A percentile compares a stretch with the other conserved stretches of the same genome.
Evolutionary conservation across 2,797 vertebrate genomes (phyloP).

Genomic region (Lophius americanus): DNA sequence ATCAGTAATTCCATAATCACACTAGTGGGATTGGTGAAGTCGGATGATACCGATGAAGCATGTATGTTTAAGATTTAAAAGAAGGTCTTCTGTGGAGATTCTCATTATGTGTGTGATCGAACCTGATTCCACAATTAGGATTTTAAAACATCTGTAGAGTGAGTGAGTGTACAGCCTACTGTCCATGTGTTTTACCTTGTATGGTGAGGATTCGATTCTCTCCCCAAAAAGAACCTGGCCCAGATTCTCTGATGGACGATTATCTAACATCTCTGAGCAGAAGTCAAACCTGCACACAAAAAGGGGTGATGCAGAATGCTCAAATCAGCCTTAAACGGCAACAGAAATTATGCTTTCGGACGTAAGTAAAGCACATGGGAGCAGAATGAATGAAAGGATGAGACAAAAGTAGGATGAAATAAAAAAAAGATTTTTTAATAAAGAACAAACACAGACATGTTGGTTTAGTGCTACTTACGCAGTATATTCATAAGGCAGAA

Average conservation of each 20-base stretch:
- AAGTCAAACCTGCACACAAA: slow-evolving; percentile 88
- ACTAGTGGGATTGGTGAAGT: no score
- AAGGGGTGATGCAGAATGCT: not conserved
- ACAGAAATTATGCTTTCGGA: not conserved
- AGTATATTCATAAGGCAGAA: slow-evolving; percentile 94
- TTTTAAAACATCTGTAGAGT: not conserved
- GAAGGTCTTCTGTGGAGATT: no score
- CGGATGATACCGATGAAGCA: no score
- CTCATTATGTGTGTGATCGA: no score
- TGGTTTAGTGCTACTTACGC: slow-evolving; percentile 83
- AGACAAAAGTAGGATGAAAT: not conserved
- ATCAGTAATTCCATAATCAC: no score
- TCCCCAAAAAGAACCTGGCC: slow-evolving; percentile 95
- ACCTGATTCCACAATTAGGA: no score
- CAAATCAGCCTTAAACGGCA: not conserved
- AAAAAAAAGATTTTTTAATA: no score
- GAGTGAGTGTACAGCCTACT: not conserved
- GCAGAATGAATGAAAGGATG: not conserved
- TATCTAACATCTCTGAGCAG: slow-evolving; percentile 84
- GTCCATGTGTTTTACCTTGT: slow-evolving; percentile 84
- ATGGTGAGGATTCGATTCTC: slow-evolving; percentile 93
- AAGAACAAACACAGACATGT: no score
- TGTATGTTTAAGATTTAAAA: no score
- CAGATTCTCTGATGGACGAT: slow-evolving; percentile 93
- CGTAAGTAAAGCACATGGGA: not conserved